These are phyloP conservation scores for Dysmachus trigonus DNA, from an alignment of 2,888 invertebrate genomes.

Conservation along the genomic window DNA sequence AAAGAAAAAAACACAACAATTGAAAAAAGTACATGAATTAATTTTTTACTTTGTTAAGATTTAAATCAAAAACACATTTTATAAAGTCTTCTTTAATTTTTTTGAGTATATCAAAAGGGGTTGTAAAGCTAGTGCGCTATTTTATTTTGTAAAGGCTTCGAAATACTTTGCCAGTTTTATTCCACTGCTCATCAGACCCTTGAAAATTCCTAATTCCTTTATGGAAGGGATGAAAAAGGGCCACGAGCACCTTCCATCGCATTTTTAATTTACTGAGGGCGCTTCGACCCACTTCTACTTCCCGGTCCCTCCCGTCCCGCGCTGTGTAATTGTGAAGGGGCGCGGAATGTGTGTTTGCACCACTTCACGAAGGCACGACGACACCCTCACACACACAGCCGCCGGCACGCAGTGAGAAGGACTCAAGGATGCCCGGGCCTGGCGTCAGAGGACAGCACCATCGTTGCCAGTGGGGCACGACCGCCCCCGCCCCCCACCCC, in stretches of 20 bases:
- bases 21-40: no score
- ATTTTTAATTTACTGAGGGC: constrained; percentile 38
- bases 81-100: not conserved
- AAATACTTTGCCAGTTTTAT: not conserved
- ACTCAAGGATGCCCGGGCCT: constrained; percentile 18
- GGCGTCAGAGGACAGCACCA: constrained; percentile 20
- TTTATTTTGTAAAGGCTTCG: not conserved
- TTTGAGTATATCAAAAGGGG: no score
- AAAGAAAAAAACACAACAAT: no score
- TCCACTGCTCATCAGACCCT: not conserved
- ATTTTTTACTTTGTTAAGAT: no score
- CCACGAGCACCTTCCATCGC: not conserved
- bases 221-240: not conserved
- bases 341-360: not conserved
- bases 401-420: constrained; percentile 13
- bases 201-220: constrained; percentile 1
- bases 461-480: not conserved
- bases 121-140: not conserved
- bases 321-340: not conserved
- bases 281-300: not conserved
- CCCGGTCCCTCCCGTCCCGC: not conserved
- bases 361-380: not conserved
- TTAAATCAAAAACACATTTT: not conserved
- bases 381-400: constrained; percentile 31
- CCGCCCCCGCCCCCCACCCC: not conserved